Conservation (phyloP, 2,888 invertebrate genomes). For the Morpho achilles region DNA sequence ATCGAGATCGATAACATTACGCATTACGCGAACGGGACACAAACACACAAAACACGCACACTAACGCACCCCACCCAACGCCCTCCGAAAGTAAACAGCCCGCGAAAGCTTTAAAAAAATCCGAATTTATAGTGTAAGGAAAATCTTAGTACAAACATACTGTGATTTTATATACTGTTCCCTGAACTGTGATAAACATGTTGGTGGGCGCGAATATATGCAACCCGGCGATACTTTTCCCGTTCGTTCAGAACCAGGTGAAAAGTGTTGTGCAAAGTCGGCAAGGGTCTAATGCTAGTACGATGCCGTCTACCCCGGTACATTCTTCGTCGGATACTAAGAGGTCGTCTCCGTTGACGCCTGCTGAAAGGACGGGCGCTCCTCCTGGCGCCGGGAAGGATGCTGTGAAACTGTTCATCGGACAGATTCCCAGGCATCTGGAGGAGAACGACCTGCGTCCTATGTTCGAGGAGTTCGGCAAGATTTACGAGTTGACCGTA, state of each 20-base stretch:
- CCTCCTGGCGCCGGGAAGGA: slow-evolving; percentile 73
- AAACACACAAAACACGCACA: slow-evolving; percentile 49
- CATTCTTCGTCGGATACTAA: slow-evolving; percentile 45
- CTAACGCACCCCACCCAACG: slow-evolving; percentile 44
- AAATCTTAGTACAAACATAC: slow-evolving; percentile 58
- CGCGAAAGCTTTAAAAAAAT: slow-evolving; percentile 68
- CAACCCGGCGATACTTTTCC: slow-evolving; percentile 54
- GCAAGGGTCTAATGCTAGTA: slow-evolving; percentile 48
- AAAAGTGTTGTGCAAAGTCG: slow-evolving; percentile 34
- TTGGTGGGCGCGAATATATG: slow-evolving; percentile 63
- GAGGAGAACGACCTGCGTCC: slow-evolving; percentile 93
- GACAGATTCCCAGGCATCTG: slow-evolving; percentile 94
- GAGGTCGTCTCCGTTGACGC: slow-evolving; percentile 52
- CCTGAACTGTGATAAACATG: slow-evolving; percentile 57
- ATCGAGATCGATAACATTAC: slow-evolving; percentile 79
- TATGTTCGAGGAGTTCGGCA: slow-evolving; percentile 95
- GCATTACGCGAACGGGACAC: slow-evolving; percentile 65
- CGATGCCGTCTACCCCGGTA: slow-evolving; percentile 70
- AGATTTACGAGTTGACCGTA: slow-evolving; percentile 95
- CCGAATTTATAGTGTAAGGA: slow-evolving; percentile 73
- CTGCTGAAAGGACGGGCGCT: slow-evolving; percentile 66
- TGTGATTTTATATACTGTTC: slow-evolving; percentile 32
- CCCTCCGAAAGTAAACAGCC: slow-evolving; percentile 61
- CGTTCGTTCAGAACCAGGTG: slow-evolving; percentile 47
- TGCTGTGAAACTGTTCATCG: slow-evolving; percentile 92